phyloP scores from a whole-genome alignment of 2,888 invertebrate genomes.

The Caenorhabditis uteleia region DNA sequence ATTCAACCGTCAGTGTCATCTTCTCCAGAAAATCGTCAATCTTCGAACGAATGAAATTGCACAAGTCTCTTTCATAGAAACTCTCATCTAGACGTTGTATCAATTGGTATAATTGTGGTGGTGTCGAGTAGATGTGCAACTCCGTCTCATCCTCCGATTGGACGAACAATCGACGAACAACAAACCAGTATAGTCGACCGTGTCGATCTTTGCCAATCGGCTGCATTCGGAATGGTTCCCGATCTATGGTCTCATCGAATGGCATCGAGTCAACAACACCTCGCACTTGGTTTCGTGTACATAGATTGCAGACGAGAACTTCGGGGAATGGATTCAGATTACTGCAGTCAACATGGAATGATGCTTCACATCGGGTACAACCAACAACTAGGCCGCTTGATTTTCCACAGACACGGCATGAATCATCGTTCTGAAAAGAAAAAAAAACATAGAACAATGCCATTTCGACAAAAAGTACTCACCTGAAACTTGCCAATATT shows the following conservation, averaged over 20 bases:
- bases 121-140: constrained; percentile 88
- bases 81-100: constrained; percentile 46
- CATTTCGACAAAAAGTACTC: constrained; percentile 1
- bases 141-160: constrained; percentile 72
- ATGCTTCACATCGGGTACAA: constrained; percentile 97
- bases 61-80: constrained; percentile 52
- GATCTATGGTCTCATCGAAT: constrained; percentile 76
- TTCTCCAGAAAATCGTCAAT: constrained; percentile 52
- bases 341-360: constrained; percentile 94
- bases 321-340: constrained; percentile 87
- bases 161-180: constrained; percentile 87
- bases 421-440: constrained; percentile 71
- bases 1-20: constrained; percentile 58
- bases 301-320: constrained; percentile 87
- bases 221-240: constrained; percentile 88
- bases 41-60: constrained; percentile 32
- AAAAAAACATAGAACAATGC: not conserved
- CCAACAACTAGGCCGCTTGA: constrained; percentile 85
- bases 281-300: constrained; percentile 85
- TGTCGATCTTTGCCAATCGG: constrained; percentile 92
- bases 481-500: constrained; percentile 74
- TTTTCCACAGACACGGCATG: constrained; percentile 69
- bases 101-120: constrained; percentile 81
- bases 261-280: constrained; percentile 91
- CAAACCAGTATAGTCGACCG: constrained; percentile 96